Base-by-base conservation (phyloP, 2,888 invertebrate species). In the Apocheima hispidaria region DNA sequence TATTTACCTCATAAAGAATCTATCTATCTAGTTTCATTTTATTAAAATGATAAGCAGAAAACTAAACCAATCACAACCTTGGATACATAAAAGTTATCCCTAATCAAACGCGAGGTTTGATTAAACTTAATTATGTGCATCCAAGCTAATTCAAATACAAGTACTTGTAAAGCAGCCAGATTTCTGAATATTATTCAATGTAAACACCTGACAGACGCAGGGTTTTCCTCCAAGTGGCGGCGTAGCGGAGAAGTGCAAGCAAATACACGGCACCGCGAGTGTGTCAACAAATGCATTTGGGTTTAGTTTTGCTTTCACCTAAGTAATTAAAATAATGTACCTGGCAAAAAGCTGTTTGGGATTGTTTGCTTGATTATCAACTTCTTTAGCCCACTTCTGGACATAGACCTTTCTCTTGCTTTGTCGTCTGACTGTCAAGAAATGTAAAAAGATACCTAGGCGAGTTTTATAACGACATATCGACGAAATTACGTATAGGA, bases 121-220 rank as follows among this genome's bases (percentile, higher is more conserved):
- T 33, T 21, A n/a, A 48, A 28, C 7, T 50, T 26, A n/a, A 35
- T 4, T 26, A 35, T 50, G 38, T 4, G 6, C 21, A 41, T 54
- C 49, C 40, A 28, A 60, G 54, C 50, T 63, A 58, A 58, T 51
- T 46, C 78, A 78, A 81, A 80, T 75, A 77, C 71, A 71, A 76
- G 76, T 77, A 73, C 16, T 44, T 26, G 44, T 44, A 44, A 75
- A 68, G 71, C 74, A 72, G 74, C 65, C 60, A 73, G 71, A 71
- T 66, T 73, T 70, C 76, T 68, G 75, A 75, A 77, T 86, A 82
- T 85, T 84, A 81, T 84, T 79, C 77, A 76, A 66, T 75, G 85
- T 79, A 86, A 89, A 89, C 84, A 90, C 75, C 79, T 87, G 89
- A 85, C 89, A 87, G 80, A 75, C 72, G 79, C 83, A 83, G 79